Base-by-base conservation (phyloP, 2,888 invertebrate genomes). In the Ochlodes sylvanus region DNA sequence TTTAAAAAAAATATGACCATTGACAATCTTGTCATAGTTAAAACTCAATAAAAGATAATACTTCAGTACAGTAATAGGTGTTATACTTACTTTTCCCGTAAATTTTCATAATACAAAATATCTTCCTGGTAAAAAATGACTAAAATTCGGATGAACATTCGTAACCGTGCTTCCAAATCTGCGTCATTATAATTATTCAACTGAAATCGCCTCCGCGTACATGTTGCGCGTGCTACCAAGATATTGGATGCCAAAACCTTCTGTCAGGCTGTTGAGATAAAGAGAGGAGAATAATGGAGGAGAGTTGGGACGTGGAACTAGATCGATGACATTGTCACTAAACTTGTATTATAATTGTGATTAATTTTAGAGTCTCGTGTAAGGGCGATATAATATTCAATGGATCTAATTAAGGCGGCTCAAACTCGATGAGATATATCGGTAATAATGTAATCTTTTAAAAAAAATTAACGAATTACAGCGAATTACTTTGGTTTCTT, bases 171-270 rank as follows among this genome's bases (percentile, higher is more conserved):
- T n/a, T n/a, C n/a, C n/a, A n/a, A n/a, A n/a, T n/a, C n/a, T n/a
- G n/a, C 27, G 27, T 27, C 27, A 27, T 27, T 27, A 27, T n/a
- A n/a, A n/a, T 5, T 27, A 27, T 27, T 27, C 5, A 5, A 52
- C 19, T 52, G 52, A 21, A 14, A 14, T 41, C 72, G 74, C 75
- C 71, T 7, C 55, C 70, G 69, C 75, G 69, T 54, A 0, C 71
- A 19, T 68, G 72, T 82, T 78, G 55, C 7, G 44, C 34, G 72
- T 54, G 19, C 61, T 64, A 73, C 73, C 73, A 81, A 85, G 82
- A 85, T 86, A 87, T 84, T 84, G 81, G 83, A 87, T 81, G 85
- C 87, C 86, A 86, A 87, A 89, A 88, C 86, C 87, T 85, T 84
- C 81, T 86, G 89, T 88, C 88, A 85, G 83, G 19, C 61, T 67